Evolutionary conservation across 2,888 invertebrate genomes (phyloP), one percentile per base, ranked within the genome.

Genomic region (Amiota minor): DNA sequence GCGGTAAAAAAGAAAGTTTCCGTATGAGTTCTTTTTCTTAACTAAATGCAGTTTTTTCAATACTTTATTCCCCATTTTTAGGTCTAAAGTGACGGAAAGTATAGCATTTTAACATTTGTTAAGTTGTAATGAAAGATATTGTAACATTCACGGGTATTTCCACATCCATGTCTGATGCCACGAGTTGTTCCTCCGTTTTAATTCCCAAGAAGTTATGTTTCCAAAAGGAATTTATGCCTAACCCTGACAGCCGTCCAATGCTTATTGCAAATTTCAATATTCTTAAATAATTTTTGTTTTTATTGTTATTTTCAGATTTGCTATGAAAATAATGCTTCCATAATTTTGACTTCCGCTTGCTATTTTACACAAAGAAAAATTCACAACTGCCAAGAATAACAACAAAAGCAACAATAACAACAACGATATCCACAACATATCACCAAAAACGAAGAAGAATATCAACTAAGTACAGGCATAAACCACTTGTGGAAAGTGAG

Each of bases 301-400:
- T 35, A 18, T 64, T 46, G 14, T n/a, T n/a, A 64, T 1, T 65
- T 47, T 18, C 65, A 65, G 65, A 65, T 65, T 65, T 14, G 47
- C 65, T 18, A 16, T 14, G 18, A 65, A 49, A 65, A 18, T 18
- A 65, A 47, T 47, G 65, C 65, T 65, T 65, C 65, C 65, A 65
- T 16, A 46, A 65, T 47, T 45, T 62, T 16, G 47, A 47, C 65
- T 47, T 65, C 65, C 65, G 65, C 49, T 65, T 65, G 47, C 49
- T n/a, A 64, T 64, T n/a, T 65, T 65, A 56, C 11, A 14, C 18
- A 59, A 18, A 20, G 3, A 59, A 59, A 59, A 11, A 16, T 20
- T 9, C 18, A 65, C n/a, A 47, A 65, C 65, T 65, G 65, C 65
- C 65, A 65, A 65, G 9, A 65, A 18, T 59, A 20, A 18, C 10